Evolutionary conservation across 2,888 invertebrate species (phyloP).

Genomic region (Eumerus sabulonum): DNA sequence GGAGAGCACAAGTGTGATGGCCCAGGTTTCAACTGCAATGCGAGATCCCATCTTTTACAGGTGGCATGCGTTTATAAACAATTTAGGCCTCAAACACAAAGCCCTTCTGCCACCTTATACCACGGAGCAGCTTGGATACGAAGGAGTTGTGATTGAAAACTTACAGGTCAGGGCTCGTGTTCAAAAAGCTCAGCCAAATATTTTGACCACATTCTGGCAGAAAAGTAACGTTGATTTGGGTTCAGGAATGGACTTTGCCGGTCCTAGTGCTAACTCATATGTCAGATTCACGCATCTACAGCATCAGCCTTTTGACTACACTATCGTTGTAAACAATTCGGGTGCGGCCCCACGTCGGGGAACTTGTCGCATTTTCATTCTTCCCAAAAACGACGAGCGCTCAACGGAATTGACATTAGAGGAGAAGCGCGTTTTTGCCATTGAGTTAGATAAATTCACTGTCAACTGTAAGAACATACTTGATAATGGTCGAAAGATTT

Average conservation of each 20-base stretch:
- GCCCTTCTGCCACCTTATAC: conserved; percentile 81
- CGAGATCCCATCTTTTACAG: conserved; percentile 92
- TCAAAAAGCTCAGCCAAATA: conserved; percentile 79
- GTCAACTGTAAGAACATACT: conserved; percentile 80
- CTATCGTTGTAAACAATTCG: conserved; percentile 82
- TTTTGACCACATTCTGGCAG: conserved; percentile 88
- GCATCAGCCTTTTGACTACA: conserved; percentile 85
- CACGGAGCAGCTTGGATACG: conserved; percentile 70
- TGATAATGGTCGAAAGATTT: not conserved
- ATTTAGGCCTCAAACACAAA: conserved; percentile 87
- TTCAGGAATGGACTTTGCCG: conserved; percentile 87
- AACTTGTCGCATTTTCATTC: conserved; percentile 85
- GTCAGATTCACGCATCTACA: conserved; percentile 89
- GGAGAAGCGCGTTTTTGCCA: conserved; percentile 82
- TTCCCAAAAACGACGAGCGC: conserved; percentile 84
- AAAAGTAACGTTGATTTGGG: conserved; percentile 89
- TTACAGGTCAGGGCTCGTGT: conserved; percentile 71
- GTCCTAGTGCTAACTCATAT: conserved; percentile 84
- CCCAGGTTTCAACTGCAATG: conserved; percentile 91
- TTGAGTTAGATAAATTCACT: conserved; percentile 85
- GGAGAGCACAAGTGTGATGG: conserved; percentile 89
- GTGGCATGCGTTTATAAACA: conserved; percentile 89
- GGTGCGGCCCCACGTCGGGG: conserved; percentile 79
- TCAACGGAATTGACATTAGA: conserved; percentile 81
- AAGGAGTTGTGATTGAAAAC: conserved; percentile 63